Conservation (phyloP, 2,888 invertebrate genomes). For the Erebia aethiops region DNA sequence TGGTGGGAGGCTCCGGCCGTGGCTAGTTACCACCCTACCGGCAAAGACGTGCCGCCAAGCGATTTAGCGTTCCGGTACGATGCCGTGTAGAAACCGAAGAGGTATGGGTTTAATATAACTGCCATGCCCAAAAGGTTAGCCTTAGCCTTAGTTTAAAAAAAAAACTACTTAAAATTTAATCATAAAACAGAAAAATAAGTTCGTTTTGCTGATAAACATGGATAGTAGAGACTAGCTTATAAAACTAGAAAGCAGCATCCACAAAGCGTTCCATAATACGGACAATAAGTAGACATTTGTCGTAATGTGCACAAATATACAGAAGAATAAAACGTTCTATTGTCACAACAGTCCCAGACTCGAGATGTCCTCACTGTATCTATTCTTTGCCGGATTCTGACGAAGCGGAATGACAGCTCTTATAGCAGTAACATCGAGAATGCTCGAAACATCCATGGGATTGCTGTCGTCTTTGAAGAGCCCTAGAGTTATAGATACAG, state of each 20-base stretch:
- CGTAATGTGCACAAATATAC: constrained; percentile 9
- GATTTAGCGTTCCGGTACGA: too few relatives aligned
- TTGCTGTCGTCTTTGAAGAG: constrained; percentile 57
- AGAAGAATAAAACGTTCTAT: constrained; percentile 20
- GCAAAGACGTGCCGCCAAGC: too few relatives aligned
- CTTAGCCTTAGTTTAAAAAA: too few relatives aligned
- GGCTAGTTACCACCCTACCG: too few relatives aligned
- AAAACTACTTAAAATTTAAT: too few relatives aligned
- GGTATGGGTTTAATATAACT: too few relatives aligned
- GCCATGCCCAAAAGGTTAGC: too few relatives aligned
- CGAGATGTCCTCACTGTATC: constrained; percentile 17
- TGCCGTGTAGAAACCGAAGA: too few relatives aligned
- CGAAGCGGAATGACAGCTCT: constrained; percentile 64
- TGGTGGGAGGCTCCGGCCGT: too few relatives aligned
- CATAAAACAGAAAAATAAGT: not conserved
- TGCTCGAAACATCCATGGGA: constrained; percentile 57
- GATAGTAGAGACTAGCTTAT: not conserved
- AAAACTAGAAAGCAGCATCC: not conserved
- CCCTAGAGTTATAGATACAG: constrained; percentile 46
- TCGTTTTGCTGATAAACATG: not conserved
- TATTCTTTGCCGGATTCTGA: constrained; percentile 49
- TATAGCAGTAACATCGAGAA: constrained; percentile 55
- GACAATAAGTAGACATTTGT: constrained; percentile 12
- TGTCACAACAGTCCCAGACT: constrained; percentile 15
- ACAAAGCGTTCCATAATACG: constrained; percentile 4